phyloP scores from a whole-genome alignment of 2,797 vertebrate species.

The Enteromius argenteus region DNA sequence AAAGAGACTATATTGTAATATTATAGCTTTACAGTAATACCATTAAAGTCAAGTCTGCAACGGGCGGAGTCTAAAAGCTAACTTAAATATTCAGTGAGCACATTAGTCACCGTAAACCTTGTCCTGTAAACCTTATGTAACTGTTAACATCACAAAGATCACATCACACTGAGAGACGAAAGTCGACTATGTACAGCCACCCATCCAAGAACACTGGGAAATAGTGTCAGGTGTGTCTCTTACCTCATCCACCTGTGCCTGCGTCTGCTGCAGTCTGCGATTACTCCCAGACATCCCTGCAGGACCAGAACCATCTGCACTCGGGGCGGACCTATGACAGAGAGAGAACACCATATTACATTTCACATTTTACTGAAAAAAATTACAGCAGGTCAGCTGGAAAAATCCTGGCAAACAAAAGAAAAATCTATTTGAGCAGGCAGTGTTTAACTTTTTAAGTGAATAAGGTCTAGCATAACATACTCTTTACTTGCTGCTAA shows the following conservation, averaged over 20 bases:
- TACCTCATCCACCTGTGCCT: constrained; percentile 84
- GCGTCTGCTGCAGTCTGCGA: constrained; percentile 81
- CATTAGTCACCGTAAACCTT: background rate
- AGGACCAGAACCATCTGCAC: constrained; percentile 52
- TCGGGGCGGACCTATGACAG: constrained; percentile 54
- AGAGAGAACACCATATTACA: background rate
- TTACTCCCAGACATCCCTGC: constrained; percentile 66
- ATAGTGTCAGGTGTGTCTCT: constrained; percentile 33
- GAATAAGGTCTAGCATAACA: background rate
- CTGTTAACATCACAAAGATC: background rate
- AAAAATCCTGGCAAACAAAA: background rate
- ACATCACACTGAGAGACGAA: background rate
- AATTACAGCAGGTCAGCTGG: background rate
- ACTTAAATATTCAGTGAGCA: background rate
- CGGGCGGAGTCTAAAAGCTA: background rate
- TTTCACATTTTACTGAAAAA: background rate
- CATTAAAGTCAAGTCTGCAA: background rate
- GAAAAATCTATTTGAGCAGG: background rate
- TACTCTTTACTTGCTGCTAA: constrained; percentile 2
- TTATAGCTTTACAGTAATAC: background rate
- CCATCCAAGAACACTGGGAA: background rate
- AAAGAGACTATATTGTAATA: no score
- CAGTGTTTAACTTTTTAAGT: background rate
- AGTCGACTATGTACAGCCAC: background rate
- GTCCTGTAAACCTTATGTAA: background rate